Evolutionary conservation across 2,888 invertebrate genomes (phyloP).

Genomic region (Melanargia galathea): DNA sequence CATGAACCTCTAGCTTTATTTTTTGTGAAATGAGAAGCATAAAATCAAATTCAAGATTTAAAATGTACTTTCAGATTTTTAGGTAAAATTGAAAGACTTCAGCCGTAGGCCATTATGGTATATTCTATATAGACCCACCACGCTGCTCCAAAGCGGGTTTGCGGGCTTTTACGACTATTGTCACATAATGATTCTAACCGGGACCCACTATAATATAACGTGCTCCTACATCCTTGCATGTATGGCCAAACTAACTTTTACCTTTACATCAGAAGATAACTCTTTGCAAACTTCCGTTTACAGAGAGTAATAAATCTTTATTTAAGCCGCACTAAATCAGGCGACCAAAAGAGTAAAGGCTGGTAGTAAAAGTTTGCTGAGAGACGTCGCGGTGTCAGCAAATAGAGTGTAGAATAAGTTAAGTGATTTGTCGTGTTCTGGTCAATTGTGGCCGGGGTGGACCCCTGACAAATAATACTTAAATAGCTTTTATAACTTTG

Average conservation of each 20-base stretch:
- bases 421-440: constrained; percentile 78
- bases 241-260: not conserved
- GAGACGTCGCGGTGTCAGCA: constrained; percentile 36
- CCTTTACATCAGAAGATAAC: not conserved
- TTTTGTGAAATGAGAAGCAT: too few species aligned
- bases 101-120: too few species aligned
- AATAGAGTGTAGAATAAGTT: constrained; percentile 58
- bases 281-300: constrained; percentile 4
- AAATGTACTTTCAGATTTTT: too few species aligned
- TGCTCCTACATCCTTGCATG: not conserved
- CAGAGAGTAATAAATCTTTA: constrained; percentile 19
- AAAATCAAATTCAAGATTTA: too few species aligned
- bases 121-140: too few species aligned
- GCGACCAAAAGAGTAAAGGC: constrained; percentile 11
- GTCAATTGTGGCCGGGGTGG: constrained; percentile 56
- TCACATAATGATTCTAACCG: too few species aligned
- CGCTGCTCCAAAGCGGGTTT: too few species aligned
- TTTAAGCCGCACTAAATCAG: constrained; percentile 18
- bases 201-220: too few species aligned
- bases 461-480: not conserved
- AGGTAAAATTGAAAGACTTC: too few species aligned
- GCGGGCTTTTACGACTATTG: too few species aligned
- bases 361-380: constrained; percentile 24
- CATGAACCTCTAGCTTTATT: too few species aligned
- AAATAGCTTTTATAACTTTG: constrained; percentile 10